phyloP scores from a whole-genome alignment of 2,888 invertebrate genomes.

The Vesta saturnalis region DNA sequence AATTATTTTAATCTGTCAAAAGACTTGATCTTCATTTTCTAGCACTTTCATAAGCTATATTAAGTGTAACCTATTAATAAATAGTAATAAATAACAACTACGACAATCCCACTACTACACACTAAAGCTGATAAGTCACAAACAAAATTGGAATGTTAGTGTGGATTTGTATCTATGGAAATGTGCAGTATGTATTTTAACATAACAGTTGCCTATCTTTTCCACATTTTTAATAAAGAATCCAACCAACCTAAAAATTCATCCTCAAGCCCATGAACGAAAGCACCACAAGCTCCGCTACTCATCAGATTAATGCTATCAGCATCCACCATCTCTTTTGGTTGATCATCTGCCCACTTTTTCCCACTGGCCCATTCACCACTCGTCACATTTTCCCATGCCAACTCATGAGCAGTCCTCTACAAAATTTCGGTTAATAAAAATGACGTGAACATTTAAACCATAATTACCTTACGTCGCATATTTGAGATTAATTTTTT shows the following conservation, averaged over 20 bases:
- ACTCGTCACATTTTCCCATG: slow-evolving; percentile 81
- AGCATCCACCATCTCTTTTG: slow-evolving; percentile 78
- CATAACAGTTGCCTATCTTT: no score
- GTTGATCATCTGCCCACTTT: slow-evolving; percentile 87
- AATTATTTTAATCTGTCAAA: no score
- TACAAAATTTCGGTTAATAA: slow-evolving; percentile 57
- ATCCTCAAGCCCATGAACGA: slow-evolving; percentile 98
- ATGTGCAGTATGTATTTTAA: neutral
- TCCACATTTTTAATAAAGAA: no score
- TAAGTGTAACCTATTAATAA: no score
- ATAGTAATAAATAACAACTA: no score
- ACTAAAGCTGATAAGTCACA: no score
- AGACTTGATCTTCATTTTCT: no score
- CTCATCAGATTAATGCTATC: slow-evolving; percentile 82
- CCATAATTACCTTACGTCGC: slow-evolving; percentile 69
- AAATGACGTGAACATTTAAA: neutral
- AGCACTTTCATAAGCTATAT: no score
- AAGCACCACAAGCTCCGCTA: slow-evolving; percentile 96
- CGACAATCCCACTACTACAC: no score
- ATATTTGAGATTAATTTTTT: slow-evolving; percentile 98
- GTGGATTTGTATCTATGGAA: no score
- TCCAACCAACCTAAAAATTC: slow-evolving; percentile 79
- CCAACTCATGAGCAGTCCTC: slow-evolving; percentile 88
- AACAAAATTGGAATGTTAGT: no score
- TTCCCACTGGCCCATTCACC: slow-evolving; percentile 94